phyloP scores from a whole-genome alignment of 2,113 vertebrate species.

The Edolisoma coerulescens region DNA sequence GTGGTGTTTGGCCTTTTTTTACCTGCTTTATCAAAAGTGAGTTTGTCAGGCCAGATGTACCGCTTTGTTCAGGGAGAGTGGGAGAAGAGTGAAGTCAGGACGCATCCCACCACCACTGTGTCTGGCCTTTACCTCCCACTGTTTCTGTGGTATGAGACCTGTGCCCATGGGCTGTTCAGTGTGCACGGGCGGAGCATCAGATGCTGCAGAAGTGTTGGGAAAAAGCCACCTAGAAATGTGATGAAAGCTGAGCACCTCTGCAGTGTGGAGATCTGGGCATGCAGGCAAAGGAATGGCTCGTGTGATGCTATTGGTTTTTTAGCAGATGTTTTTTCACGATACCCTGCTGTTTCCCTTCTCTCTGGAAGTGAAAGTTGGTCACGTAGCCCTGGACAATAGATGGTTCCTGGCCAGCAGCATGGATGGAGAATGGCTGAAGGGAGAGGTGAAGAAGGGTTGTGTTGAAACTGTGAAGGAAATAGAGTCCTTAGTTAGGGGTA shows the following conservation, averaged over 20 bases:
- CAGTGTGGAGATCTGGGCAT: neutral
- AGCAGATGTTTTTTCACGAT: rapidly evolving
- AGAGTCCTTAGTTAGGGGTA: neutral
- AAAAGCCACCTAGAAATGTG: neutral
- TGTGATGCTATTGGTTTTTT: neutral
- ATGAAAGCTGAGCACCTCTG: neutral
- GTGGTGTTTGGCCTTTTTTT: neutral
- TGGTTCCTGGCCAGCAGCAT: neutral
- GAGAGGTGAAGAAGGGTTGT: neutral
- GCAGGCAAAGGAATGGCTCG: neutral
- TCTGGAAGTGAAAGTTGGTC: neutral
- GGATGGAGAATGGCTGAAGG: neutral
- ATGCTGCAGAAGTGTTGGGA: neutral
- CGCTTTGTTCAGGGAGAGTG: neutral
- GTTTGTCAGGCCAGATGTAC: neutral
- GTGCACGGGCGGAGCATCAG: neutral
- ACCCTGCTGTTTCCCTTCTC: neutral
- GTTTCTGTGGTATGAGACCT: neutral
- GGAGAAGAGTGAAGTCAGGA: neutral
- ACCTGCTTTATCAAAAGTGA: neutral
- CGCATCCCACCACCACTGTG: rapidly evolving
- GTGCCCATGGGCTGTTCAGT: rapidly evolving
- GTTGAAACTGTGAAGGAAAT: neutral
- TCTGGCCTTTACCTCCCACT: neutral
- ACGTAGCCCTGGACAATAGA: neutral